Evolutionary conservation across 2,888 invertebrate genomes (phyloP).

Genomic region (Eucriotettix oculatus): DNA sequence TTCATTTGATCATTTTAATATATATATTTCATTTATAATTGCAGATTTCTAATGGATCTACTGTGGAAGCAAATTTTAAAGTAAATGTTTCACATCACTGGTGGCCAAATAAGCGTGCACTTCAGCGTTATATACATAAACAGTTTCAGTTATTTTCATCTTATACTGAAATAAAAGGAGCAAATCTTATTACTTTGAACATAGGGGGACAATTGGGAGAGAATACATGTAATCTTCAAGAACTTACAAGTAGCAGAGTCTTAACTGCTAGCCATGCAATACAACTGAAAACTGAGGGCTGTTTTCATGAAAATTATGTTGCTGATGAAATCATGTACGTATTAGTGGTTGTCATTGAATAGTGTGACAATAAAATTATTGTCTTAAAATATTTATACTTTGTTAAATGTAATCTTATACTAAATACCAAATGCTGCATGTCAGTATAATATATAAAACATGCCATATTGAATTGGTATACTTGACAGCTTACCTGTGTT

Average conservation of each 20-base stretch:
- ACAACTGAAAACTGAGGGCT: slow-evolving; percentile 13
- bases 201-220: slow-evolving; percentile 5
- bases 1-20: too few relatives aligned
- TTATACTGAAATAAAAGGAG: slow-evolving; percentile 14
- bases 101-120: slow-evolving; percentile 9
- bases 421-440: too few relatives aligned
- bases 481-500: too few relatives aligned
- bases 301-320: slow-evolving; percentile 14
- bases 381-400: too few relatives aligned
- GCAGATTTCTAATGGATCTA: slow-evolving; percentile 13
- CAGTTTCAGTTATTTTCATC: slow-evolving; percentile 15
- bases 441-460: too few relatives aligned
- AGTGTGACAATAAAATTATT: too few relatives aligned
- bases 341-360: neutral
- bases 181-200: slow-evolving; percentile 14
- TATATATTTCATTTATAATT: neutral
- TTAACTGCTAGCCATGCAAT: slow-evolving; percentile 11
- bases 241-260: slow-evolving; percentile 9
- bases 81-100: slow-evolving; percentile 6
- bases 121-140: slow-evolving; percentile 13
- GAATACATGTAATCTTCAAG: slow-evolving; percentile 7
- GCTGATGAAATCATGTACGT: slow-evolving; percentile 13
- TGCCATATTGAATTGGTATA: too few relatives aligned
- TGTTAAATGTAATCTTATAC: too few relatives aligned
- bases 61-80: slow-evolving; percentile 11